Percentiles rank a stretch among this genome's conserved stretches.
These are phyloP conservation scores for Xiphydria camelus DNA, from an alignment of 2,888 invertebrate genomes.

Conservation along the genomic window DNA sequence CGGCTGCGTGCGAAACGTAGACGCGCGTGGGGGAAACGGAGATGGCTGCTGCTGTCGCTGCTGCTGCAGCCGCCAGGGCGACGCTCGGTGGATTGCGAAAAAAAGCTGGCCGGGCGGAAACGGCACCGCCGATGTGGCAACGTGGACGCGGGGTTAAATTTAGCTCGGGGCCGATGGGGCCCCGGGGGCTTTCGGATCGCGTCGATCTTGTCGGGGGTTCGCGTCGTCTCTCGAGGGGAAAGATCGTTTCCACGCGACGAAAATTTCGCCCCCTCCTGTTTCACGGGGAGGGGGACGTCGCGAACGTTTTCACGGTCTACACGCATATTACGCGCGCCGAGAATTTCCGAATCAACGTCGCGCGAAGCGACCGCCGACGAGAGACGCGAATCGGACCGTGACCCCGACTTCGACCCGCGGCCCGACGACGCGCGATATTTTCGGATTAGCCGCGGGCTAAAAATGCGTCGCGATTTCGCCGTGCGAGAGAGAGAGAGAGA, in stretches of 20 bases:
- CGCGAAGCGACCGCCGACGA: too few species aligned
- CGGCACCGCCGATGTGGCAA: conserved; percentile 14
- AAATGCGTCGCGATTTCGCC: conserved; percentile 23
- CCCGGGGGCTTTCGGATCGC: neutral
- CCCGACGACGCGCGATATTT: conserved; percentile 28
- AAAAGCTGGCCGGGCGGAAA: conserved; percentile 30
- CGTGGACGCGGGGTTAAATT: conserved; percentile 24
- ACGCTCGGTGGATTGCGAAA: conserved; percentile 22
- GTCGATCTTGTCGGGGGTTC: too few species aligned
- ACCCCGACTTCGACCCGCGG: too few species aligned
- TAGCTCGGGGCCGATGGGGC: too few species aligned
- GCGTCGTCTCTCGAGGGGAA: too few species aligned
- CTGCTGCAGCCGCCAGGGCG: conserved; percentile 5
- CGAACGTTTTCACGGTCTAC: too few species aligned
- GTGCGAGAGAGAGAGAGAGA: conserved; percentile 15
- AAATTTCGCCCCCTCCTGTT: too few species aligned
- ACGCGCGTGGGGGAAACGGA: neutral
- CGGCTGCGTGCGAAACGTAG: neutral
- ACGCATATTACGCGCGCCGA: too few species aligned
- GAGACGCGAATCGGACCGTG: too few species aligned
- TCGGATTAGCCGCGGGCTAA: conserved; percentile 31
- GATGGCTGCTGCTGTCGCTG: neutral
- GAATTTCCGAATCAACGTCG: too few species aligned
- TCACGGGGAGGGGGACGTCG: neutral
- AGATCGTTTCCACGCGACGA: too few species aligned